Conservation (phyloP, 2,113 vertebrate species). For the Syngnathoides biaculeatus region DNA sequence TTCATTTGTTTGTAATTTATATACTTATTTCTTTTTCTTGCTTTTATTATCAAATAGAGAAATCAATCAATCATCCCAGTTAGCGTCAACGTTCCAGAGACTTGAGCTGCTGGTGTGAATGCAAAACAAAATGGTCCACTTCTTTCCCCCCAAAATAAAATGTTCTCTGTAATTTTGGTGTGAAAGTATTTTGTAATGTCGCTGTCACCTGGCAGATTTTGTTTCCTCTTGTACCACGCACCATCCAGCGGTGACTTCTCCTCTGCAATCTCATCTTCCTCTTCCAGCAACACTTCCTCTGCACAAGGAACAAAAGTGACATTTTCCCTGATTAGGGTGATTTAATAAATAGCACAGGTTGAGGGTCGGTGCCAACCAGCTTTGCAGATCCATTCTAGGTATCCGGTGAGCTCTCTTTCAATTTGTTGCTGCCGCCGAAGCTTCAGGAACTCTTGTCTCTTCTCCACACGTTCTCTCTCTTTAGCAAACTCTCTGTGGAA, state of each 20-base stretch:
- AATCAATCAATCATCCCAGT: too few species aligned
- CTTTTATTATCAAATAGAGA: too few species aligned
- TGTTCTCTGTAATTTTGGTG: not conserved
- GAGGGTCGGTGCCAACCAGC: slow-evolving; percentile 59
- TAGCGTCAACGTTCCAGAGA: too few species aligned
- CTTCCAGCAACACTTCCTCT: slow-evolving; percentile 98
- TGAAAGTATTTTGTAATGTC: slow-evolving; percentile 2
- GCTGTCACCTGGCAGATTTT: slow-evolving; percentile 72
- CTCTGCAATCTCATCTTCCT: slow-evolving; percentile 93
- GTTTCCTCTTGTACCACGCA: slow-evolving; percentile 78
- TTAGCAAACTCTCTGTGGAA: slow-evolving; percentile 82
- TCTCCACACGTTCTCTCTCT: slow-evolving; percentile 93
- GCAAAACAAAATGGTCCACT: not conserved
- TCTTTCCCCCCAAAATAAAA: not conserved
- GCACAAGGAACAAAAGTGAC: slow-evolving; percentile 40
- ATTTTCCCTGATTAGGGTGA: slow-evolving; percentile 16
- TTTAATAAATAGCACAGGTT: not conserved
- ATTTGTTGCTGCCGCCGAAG: slow-evolving; percentile 88
- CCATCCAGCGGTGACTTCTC: slow-evolving; percentile 95
- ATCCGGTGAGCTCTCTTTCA: slow-evolving; percentile 75
- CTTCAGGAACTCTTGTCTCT: slow-evolving; percentile 92
- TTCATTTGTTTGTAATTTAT: too few species aligned
- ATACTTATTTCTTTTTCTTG: too few species aligned
- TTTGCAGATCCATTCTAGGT: slow-evolving; percentile 79
- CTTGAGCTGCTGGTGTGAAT: not conserved